Evolutionary conservation across 2,113 vertebrate genomes (phyloP), one percentile per base, ranked within the genome.

Genomic region (Tor tambroides): DNA sequence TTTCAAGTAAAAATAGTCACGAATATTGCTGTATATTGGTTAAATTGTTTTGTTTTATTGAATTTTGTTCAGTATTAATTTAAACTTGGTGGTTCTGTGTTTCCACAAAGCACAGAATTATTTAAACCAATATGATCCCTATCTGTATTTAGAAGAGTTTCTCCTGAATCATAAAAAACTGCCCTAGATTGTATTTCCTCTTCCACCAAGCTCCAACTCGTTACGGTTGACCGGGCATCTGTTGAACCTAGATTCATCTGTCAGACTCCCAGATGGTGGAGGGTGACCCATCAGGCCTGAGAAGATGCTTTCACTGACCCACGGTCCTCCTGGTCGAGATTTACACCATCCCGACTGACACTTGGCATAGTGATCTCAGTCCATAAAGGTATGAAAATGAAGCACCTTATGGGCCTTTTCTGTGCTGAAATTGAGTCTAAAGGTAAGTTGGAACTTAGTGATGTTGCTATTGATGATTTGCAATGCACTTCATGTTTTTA

Each of bases 221-320:
- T 43, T 75, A 10, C 28, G 35, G 49, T 56, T 79, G 76, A 6
- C 49, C 23, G 2, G 35, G 72, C 72, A 46, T 75, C 72, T 75
- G 72, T 46, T 46, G 72, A 75, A 75, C 38, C 38, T 75, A 14
- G 23, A 28, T 28, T 75, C 76, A 32, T 54, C 49, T 78, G 49
- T 54, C 71, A 43, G 71, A 43, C 71, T 74, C 38, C 30, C 49
- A 78, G 75, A 77, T 77, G 46, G n/a, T 77, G 14, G 1, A 6
- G 2, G 8, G n/a, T 21, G 43, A 77, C 75, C 75, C 46, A 78
- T 78, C 76, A 12, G 46, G 49, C 17, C 46, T 8, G 26, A 32
- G 28, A 56, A 35, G 46, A 56, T 6, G 28, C 21, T 35, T 49
- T 12, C 41, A 28, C 74, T 49, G 74, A 77, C n/a, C 74, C 43